Evolutionary conservation across 2,113 vertebrate species (phyloP), one percentile per base, ranked within the genome.

Genomic region (Zosterops japonicus): DNA sequence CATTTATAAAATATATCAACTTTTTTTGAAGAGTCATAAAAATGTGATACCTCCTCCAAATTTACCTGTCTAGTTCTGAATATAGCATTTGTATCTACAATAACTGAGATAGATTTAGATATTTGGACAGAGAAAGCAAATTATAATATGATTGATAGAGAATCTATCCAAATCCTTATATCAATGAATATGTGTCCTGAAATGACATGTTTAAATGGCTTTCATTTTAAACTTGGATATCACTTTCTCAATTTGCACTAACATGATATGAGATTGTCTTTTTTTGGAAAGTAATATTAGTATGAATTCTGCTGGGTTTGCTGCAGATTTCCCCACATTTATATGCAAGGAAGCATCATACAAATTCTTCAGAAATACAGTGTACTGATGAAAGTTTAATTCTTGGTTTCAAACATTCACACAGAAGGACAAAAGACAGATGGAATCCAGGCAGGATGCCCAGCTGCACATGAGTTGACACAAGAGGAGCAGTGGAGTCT

Each of bases 1-100:
- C 50, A 64, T 96, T 96, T 95, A 79, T 44, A 94, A 87, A 95
- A 95, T 63, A 72, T 64, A 90, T 64, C 56, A 90, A 31, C 61
- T 71, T 80, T 71, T 81, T 94, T 55, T 86, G 77, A 89, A 25
- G 24, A 80, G 71, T 81, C 47, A 71, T 56, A 94, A 86, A 95
- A 92, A 86, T n/a, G 24, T 77, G 57, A 70, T 78, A 56, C 44
- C 9, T 83, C 24, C 64, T 92, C 53, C 86, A 81, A 89, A 91
- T 31, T 76, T 88, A 81, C 44, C 94, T 9, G 6, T 65, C 46
- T 81, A 71, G 7, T 57, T 77, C 35, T 63, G 59, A 70, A 55
- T 74, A 74, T 63, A 7, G 0, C 19, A 46, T 79, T 35, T 22
- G 5, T 70, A 63, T n/a, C 36, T 77, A 39, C 22, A 67, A 36